A percentile compares a stretch with the other conserved stretches of the same genome.
phyloP scores from a whole-genome alignment of 2,888 invertebrate species.

The Hermodice carunculata region DNA sequence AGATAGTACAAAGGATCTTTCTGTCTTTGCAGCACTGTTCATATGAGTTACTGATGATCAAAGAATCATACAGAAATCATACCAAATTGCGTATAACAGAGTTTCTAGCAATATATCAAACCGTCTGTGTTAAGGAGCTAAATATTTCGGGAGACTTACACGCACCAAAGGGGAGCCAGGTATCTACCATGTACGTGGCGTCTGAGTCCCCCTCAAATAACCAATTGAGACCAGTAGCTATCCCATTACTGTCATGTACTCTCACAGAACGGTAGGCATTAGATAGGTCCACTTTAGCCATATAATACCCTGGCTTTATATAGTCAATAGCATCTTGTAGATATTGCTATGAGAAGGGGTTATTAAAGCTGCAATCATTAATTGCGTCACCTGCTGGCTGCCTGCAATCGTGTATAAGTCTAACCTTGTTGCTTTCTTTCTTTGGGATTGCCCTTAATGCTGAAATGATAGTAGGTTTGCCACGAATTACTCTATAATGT shows the following conservation, averaged over 20 bases:
- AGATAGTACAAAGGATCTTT: not conserved
- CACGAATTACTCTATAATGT: not conserved
- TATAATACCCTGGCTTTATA: not conserved
- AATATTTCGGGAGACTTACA: slow-evolving; percentile 7
- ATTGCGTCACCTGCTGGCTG: not conserved
- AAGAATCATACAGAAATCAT: slow-evolving; percentile 10
- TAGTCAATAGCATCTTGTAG: not conserved
- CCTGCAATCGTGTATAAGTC: slow-evolving; percentile 8
- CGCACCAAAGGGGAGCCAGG: slow-evolving; percentile 8
- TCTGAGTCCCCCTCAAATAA: not conserved
- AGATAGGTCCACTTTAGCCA: slow-evolving; percentile 8
- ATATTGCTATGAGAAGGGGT: not conserved
- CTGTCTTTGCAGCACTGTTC: not conserved
- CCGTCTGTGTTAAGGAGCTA: slow-evolving; percentile 10
- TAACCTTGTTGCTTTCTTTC: not conserved
- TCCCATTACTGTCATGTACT: not conserved
- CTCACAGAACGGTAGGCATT: slow-evolving; percentile 3
- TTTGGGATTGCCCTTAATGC: slow-evolving; percentile 12
- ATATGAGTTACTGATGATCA: not conserved
- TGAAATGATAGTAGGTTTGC: not conserved
- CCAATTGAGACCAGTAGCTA: slow-evolving; percentile 5
- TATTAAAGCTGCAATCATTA: not conserved
- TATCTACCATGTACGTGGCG: not conserved
- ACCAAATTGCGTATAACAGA: not conserved
- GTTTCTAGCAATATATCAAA: not conserved